Conservation (phyloP, 2,797 vertebrate genomes). For the Cossypha polioptera region DNA sequence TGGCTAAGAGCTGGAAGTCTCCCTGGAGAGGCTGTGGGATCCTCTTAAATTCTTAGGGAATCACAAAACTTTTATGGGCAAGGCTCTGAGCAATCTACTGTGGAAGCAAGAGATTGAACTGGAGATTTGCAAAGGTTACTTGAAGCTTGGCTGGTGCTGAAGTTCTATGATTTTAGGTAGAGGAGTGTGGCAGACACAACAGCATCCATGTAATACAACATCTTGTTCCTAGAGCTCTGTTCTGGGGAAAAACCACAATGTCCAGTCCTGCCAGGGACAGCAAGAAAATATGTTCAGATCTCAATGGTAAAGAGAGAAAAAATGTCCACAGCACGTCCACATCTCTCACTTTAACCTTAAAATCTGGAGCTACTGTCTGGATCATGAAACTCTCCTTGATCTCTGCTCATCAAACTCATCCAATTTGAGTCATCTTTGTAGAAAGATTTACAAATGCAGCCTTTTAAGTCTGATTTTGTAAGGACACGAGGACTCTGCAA, state of each 20-base stretch:
- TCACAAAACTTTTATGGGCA: neutral
- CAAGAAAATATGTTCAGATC: neutral
- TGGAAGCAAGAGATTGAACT: neutral
- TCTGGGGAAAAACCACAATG: neutral
- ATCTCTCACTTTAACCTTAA: neutral
- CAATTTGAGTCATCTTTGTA: neutral
- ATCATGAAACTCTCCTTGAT: neutral
- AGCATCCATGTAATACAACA: neutral
- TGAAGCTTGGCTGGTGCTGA: neutral
- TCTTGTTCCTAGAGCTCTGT: neutral
- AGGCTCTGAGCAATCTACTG: neutral
- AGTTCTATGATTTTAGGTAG: neutral
- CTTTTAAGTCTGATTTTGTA: neutral
- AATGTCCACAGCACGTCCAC: fast-evolving
- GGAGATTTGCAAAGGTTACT: neutral
- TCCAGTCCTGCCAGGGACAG: neutral
- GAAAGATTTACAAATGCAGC: neutral
- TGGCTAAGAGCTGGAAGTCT: neutral
- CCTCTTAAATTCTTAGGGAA: neutral
- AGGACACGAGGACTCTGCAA: neutral
- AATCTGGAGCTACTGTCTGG: fast-evolving
- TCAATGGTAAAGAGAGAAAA: neutral
- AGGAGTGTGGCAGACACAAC: neutral
- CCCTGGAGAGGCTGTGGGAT: neutral
- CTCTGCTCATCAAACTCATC: neutral